Conservation (phyloP, 2,888 invertebrate species). For the Osmoderma eremita region DNA sequence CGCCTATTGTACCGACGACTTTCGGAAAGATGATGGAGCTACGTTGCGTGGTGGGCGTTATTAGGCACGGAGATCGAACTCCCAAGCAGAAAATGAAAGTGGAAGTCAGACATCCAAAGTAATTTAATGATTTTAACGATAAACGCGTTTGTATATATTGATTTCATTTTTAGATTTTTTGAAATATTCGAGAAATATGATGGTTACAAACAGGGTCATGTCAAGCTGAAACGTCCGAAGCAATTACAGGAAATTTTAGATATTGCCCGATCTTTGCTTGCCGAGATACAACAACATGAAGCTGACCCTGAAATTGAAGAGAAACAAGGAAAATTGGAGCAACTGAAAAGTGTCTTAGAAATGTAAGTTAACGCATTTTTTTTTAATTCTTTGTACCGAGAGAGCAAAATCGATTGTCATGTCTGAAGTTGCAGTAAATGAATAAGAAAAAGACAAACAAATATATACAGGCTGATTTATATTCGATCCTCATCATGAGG, state of each 20-base stretch:
- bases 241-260: constrained; percentile 98
- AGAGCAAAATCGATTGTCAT: too few species aligned
- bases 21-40: constrained; percentile 96
- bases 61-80: constrained; percentile 97
- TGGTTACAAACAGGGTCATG: constrained; percentile 93
- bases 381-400: too few species aligned
- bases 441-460: too few species aligned
- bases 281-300: constrained; percentile 88
- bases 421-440: too few species aligned
- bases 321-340: constrained; percentile 96
- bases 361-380: constrained; percentile 84
- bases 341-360: constrained; percentile 98
- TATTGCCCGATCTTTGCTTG: constrained; percentile 88
- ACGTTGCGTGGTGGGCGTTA: constrained; percentile 96
- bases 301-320: constrained; percentile 95
- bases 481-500: too few species aligned
- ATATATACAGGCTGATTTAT: too few species aligned
- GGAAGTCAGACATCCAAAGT: constrained; percentile 96
- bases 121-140: constrained; percentile 47
- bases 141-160: not conserved
- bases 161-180: constrained; percentile 79
- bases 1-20: constrained; percentile 98
- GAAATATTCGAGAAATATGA: constrained; percentile 98
- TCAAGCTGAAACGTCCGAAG: constrained; percentile 96
- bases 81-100: constrained; percentile 99